Conservation (phyloP, 2,888 invertebrate species). For the Cheilosia soror region DNA sequence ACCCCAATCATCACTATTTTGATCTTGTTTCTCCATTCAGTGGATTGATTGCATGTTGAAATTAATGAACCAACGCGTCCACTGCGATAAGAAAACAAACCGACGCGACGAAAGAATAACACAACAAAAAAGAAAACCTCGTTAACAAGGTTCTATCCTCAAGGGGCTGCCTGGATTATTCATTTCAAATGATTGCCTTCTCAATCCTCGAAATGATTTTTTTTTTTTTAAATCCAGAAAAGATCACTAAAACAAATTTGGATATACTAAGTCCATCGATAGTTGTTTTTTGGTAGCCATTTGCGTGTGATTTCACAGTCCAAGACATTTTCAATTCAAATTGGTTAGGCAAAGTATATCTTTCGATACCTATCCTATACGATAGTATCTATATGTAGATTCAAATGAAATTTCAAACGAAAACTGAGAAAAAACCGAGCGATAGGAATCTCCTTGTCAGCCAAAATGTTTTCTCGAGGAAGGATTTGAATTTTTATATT, state of each 20-base stretch:
- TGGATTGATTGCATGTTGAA: constrained; percentile 42
- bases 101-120: constrained; percentile 6
- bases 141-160: constrained; percentile 59
- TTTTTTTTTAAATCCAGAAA: neutral
- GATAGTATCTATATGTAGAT: neutral
- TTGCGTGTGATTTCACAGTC: constrained; percentile 46
- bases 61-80: constrained; percentile 57
- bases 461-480: constrained; percentile 14
- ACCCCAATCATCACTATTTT: constrained; percentile 20
- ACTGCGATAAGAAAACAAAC: constrained; percentile 52
- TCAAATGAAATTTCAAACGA: constrained; percentile 12
- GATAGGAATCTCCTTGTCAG: constrained; percentile 50
- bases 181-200: constrained; percentile 41
- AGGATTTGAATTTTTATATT: constrained; percentile 24
- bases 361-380: neutral
- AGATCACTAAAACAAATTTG: constrained; percentile 9
- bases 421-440: constrained; percentile 15
- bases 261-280: constrained; percentile 18
- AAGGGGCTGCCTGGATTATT: constrained; percentile 47
- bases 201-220: constrained; percentile 20
- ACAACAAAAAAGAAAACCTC: constrained; percentile 31
- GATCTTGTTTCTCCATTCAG: constrained; percentile 45
- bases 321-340: constrained; percentile 21
- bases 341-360: neutral
- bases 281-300: constrained; percentile 19